A percentile compares a stretch with the other conserved stretches of the same genome.
Evolutionary conservation across 2,113 vertebrate species (phyloP).

Genomic region (Seriola dumerili): DNA sequence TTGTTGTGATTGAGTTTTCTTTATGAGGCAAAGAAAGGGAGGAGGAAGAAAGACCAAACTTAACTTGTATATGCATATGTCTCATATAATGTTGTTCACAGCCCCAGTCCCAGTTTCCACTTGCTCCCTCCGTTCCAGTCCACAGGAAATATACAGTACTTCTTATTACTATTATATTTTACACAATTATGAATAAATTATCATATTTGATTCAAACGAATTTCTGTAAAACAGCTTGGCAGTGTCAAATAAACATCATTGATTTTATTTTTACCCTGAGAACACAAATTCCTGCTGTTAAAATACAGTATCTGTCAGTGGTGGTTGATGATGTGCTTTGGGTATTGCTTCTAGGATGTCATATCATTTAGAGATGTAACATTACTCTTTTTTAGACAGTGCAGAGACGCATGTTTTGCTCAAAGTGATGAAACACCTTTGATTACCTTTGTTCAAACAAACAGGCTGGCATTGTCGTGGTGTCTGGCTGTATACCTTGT

Average conservation of each 20-base stretch:
- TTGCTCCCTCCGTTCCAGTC: background rate
- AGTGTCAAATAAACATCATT: constrained; percentile 12
- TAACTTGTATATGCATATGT: background rate
- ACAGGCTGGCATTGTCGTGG: background rate
- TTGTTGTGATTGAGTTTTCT: constrained; percentile 72
- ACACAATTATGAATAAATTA: background rate
- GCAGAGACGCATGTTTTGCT: constrained; percentile 10
- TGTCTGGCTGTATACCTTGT: background rate
- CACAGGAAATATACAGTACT: background rate
- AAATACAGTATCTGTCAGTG: constrained; percentile 26
- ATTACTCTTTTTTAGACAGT: constrained; percentile 35
- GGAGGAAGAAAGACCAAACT: background rate
- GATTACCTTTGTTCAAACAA: constrained; percentile 40
- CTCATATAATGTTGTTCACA: constrained; percentile 15
- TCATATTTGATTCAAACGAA: background rate
- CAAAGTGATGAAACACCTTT: constrained; percentile 35
- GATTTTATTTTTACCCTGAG: constrained; percentile 39
- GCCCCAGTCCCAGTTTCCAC: background rate
- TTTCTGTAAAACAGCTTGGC: background rate
- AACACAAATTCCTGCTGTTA: constrained; percentile 10
- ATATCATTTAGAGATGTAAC: constrained; percentile 27
- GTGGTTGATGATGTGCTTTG: constrained; percentile 36
- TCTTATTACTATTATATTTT: background rate
- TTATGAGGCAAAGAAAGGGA: constrained; percentile 22
- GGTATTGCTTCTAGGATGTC: constrained; percentile 35